Evolutionary conservation across 2,797 vertebrate species (phyloP).

Genomic region (Emydoidea blandingii): DNA sequence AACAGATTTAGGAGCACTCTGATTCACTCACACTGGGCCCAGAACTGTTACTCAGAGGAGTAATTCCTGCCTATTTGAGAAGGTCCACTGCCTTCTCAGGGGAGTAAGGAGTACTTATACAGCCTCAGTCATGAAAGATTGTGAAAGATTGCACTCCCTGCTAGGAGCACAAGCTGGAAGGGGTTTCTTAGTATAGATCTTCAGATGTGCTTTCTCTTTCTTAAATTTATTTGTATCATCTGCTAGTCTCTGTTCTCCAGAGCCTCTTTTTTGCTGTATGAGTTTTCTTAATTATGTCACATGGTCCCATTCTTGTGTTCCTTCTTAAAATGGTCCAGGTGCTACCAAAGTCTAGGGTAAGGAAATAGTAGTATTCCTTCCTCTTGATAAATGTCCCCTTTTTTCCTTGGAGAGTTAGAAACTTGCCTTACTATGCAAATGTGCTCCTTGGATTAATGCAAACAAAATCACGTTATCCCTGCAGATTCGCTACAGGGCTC

Average conservation of each 20-base stretch:
- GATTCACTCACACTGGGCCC: background rate
- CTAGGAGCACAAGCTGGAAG: background rate
- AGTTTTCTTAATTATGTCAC: background rate
- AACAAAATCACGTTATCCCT: background rate
- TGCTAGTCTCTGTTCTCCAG: background rate
- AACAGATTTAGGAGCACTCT: background rate
- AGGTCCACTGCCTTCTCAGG: background rate
- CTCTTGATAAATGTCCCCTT: background rate
- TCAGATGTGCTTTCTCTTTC: background rate
- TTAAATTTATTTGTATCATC: background rate
- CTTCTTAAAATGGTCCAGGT: background rate
- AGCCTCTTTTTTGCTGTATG: background rate
- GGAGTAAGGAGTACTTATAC: background rate
- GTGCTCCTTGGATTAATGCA: background rate
- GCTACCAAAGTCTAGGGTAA: background rate
- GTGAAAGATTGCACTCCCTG: background rate
- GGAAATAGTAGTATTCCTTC: background rate
- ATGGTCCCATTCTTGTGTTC: background rate
- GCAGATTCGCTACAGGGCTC: rapidly evolving
- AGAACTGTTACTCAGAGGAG: background rate
- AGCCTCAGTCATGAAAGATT: background rate
- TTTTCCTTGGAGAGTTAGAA: background rate
- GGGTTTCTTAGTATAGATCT: background rate
- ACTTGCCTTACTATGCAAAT: background rate
- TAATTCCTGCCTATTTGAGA: background rate